phyloP scores from a whole-genome alignment of 1,140 invertebrate genomes.

The Neodiprion lecontei region DNA sequence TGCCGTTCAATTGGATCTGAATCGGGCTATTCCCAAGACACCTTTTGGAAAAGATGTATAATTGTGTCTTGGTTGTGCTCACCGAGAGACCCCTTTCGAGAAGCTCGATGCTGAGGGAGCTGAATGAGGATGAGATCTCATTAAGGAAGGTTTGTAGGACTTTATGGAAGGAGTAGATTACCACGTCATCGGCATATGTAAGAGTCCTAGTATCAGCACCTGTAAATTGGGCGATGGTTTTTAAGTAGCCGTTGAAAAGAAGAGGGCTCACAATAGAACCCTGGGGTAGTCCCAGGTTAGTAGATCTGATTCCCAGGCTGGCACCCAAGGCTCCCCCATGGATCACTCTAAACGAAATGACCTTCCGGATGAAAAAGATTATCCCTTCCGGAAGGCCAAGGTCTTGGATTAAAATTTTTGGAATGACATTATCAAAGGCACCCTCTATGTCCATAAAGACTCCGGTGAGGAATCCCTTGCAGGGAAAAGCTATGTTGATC shows the following conservation, averaged over 20 bases:
- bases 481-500: background rate
- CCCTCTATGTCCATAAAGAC: constrained; percentile 25
- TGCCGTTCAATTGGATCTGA: background rate
- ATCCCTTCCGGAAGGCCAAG: constrained; percentile 17
- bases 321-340: constrained; percentile 7
- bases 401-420: constrained; percentile 9
- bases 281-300: constrained; percentile 20
- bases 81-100: background rate
- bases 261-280: constrained; percentile 21
- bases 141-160: background rate
- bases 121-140: background rate
- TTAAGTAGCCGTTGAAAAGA: constrained; percentile 25
- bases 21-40: background rate
- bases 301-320: background rate
- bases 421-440: constrained; percentile 21
- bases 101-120: background rate
- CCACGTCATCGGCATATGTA: constrained; percentile 25
- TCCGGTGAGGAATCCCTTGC: background rate
- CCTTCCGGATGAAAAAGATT: constrained; percentile 22
- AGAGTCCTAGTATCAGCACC: constrained; percentile 6
- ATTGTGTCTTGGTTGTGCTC: background rate
- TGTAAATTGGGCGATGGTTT: background rate
- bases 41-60: background rate
- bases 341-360: constrained; percentile 20
- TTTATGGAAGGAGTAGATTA: background rate